Base-by-base conservation (phyloP, 2,797 vertebrate genomes). In the Karalla daura region DNA sequence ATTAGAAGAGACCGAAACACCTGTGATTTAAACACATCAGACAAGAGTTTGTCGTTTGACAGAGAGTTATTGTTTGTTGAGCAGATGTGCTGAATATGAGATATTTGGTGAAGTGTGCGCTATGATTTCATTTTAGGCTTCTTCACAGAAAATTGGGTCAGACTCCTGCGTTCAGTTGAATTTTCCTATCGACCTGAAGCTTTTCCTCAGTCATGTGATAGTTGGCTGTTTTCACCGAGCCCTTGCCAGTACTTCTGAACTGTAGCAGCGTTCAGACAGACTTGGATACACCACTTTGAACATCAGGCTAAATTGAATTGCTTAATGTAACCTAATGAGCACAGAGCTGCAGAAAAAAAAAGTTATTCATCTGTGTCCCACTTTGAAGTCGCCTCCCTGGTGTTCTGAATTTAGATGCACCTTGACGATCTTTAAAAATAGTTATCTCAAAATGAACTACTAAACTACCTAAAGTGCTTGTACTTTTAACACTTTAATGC, bases 211-310 rank as follows among this genome's bases (percentile, higher is more conserved):
- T 39, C 28, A 39, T 64, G 33, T 62, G 47, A 70, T 50, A 32
- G 37, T 37, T 2, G 25, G 21, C 61, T 59, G 62, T 79, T 76
- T 74, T 70, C 58, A 62, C 56, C 41, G 53, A 66, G 36, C 53
- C 9, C 36, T 52, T 53, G 28, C 68, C 69, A 76, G 50, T n/a
- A 21, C 44, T 55, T 32, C 10, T 13, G 14, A 27, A 71, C 36
- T 56, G 12, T 20, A 40, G 44, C 40, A 41, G 20, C 40, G 24
- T 51, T 53, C 21, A 66, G 40, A 24, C 46, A 17, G 55, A 49
- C 24, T 54, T 55, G 15, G 27, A 54, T 8, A 14, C 3, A 43
- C 27, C 24, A 25, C 52, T 70, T 62, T 62, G 24, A 70, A 65
- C 46, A 44, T 13, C 45, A 63, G 15, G 12, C 20, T 55, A 15